These are phyloP conservation scores for Neosilurus mollespiculum DNA, from an alignment of 2,797 vertebrate species.

Conservation along the genomic window DNA sequence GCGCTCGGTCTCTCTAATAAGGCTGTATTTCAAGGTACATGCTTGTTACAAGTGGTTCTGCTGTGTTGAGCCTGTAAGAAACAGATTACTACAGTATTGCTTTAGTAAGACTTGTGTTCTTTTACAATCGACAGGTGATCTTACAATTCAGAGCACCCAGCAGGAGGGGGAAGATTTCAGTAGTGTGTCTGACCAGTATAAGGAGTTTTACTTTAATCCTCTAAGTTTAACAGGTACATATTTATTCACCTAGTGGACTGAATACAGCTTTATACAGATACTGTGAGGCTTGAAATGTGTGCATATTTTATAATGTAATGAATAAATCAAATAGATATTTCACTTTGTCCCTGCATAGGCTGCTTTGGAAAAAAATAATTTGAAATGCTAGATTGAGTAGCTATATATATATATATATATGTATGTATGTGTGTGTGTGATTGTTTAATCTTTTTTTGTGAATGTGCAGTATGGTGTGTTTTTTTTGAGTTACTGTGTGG, in stretches of 20 bases:
- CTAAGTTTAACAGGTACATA: constrained; percentile 82
- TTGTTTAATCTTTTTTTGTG: no score
- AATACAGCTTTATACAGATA: neutral
- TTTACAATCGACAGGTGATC: constrained; percentile 77
- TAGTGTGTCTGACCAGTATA: constrained; percentile 81
- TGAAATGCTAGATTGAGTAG: no score
- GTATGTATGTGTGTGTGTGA: no score
- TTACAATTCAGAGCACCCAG: constrained; percentile 61
- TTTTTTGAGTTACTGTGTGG: neutral
- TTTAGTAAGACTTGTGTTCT: constrained; percentile 5
- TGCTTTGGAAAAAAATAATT: no score
- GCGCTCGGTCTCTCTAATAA: constrained; percentile 98
- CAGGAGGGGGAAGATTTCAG: constrained; percentile 73
- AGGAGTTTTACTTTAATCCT: constrained; percentile 86
- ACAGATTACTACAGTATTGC: neutral
- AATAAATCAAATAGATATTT: neutral
- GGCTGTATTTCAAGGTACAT: constrained; percentile 91
- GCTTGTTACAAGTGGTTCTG: neutral
- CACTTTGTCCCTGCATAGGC: no score
- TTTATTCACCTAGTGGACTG: neutral
- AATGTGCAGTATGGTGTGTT: neutral
- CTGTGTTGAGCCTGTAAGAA: neutral
- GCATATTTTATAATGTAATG: neutral
- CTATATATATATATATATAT: no score
- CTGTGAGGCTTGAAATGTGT: neutral